phyloP scores from a whole-genome alignment of 53 echinoderm and acorn worm species.

The Zoroaster sp. region DNA sequence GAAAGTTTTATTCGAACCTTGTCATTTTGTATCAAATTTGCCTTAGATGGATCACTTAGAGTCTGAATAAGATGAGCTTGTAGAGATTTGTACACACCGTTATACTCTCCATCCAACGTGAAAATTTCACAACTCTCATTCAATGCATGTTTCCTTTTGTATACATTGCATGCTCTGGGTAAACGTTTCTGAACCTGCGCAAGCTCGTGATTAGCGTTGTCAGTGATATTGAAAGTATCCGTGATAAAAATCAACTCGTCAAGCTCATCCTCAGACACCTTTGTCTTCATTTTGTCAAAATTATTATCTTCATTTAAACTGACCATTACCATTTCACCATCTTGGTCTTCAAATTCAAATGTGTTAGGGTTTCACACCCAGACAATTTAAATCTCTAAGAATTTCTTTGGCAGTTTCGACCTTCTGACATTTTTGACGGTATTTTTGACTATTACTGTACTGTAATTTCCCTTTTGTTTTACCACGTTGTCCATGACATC shows the following conservation, averaged over 20 bases:
- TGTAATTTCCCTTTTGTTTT: slow-evolving; percentile 25
- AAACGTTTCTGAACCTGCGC: slow-evolving; percentile 49
- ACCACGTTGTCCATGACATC: not conserved
- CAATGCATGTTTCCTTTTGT: slow-evolving; percentile 41
- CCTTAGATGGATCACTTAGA: slow-evolving; percentile 25
- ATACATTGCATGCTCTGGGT: slow-evolving; percentile 23
- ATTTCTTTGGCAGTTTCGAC: not conserved
- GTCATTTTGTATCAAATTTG: slow-evolving; percentile 46
- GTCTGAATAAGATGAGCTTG: slow-evolving; percentile 14
- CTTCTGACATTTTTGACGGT: not conserved
- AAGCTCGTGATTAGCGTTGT: slow-evolving; percentile 66
- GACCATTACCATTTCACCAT: not conserved
- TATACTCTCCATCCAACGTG: slow-evolving; percentile 36
- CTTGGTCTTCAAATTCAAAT: slow-evolving; percentile 31
- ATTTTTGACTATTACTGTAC: not conserved
- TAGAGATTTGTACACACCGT: slow-evolving; percentile 65
- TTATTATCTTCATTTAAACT: not conserved
- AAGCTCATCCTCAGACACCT: not conserved
- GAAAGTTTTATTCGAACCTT: slow-evolving; percentile 61
- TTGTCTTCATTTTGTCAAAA: not conserved
- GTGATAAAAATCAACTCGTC: slow-evolving; percentile 47
- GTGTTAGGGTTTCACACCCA: not conserved
- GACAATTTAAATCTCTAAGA: not conserved
- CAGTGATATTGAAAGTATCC: slow-evolving; percentile 24
- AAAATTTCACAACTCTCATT: slow-evolving; percentile 45